Evolutionary conservation across 2,888 invertebrate genomes (phyloP).

Genomic region (Watsonalla binaria): DNA sequence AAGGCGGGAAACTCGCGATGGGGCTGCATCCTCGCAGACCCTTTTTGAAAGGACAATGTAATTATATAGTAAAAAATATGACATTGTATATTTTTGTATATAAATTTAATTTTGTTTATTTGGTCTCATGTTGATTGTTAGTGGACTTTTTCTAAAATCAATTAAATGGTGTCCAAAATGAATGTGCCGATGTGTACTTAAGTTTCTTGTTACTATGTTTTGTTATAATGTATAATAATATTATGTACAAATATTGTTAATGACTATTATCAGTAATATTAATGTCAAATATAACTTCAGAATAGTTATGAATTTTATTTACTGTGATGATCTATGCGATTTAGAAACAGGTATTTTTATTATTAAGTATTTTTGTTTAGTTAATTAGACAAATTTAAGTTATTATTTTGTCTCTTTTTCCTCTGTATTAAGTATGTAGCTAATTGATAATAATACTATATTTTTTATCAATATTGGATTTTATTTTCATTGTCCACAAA

Average conservation of each 20-base stretch:
- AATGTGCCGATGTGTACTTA: slow-evolving; percentile 62
- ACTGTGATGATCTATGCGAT: no score
- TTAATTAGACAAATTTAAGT: no score
- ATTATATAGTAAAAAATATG: slow-evolving; percentile 6
- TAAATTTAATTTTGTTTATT: slow-evolving; percentile 40
- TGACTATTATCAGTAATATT: slow-evolving; percentile 15
- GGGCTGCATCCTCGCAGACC: slow-evolving; percentile 14
- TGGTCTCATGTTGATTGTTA: slow-evolving; percentile 15
- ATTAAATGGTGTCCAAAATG: slow-evolving; percentile 15
- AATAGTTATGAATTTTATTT: slow-evolving; percentile 7
- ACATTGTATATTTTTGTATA: slow-evolving; percentile 61
- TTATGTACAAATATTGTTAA: slow-evolving; percentile 59
- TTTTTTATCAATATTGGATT: no score
- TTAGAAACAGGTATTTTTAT: no score
- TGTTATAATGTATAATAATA: slow-evolving; percentile 26
- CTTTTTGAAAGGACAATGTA: slow-evolving; percentile 15
- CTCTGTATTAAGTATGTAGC: no score
- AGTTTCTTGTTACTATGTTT: slow-evolving; percentile 49
- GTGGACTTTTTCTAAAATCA: slow-evolving; percentile 8
- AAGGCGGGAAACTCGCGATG: slow-evolving; percentile 26
- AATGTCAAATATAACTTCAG: slow-evolving; percentile 42
- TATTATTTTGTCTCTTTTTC: no score
- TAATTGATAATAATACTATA: no score
- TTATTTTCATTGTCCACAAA: no score
- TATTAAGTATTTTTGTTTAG: no score